A percentile compares a stretch with the other conserved stretches of the same genome.
Evolutionary conservation across 1,140 invertebrate species (phyloP).

Genomic region (Chrysomallon squamiferum): DNA sequence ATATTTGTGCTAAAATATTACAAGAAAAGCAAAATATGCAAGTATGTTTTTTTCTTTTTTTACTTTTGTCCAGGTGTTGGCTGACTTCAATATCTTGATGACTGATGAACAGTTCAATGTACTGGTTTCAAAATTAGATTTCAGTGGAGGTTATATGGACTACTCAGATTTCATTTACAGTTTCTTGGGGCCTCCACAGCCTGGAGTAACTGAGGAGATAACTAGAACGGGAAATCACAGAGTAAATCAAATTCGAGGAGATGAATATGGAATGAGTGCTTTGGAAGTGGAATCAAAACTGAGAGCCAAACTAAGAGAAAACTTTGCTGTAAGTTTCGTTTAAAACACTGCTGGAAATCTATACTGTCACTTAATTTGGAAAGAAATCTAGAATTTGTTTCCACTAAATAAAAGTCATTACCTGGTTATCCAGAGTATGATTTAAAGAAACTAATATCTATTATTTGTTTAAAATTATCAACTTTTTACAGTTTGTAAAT

Average conservation of each 20-base stretch:
- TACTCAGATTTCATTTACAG: constrained; percentile 54
- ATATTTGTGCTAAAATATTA: too few relatives aligned
- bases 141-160: constrained; percentile 49
- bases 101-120: constrained; percentile 54
- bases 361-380: too few relatives aligned
- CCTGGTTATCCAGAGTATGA: too few relatives aligned
- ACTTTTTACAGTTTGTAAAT: too few relatives aligned
- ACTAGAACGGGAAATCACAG: constrained; percentile 45
- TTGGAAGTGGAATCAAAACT: constrained; percentile 51
- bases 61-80: constrained; percentile 46
- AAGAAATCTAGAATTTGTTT: too few relatives aligned
- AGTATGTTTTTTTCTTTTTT: neutral
- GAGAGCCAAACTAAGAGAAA: constrained; percentile 54
- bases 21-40: too few relatives aligned
- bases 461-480: too few relatives aligned
- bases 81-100: constrained; percentile 47
- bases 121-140: constrained; percentile 46
- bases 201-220: constrained; percentile 32
- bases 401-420: too few relatives aligned
- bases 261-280: constrained; percentile 55
- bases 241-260: constrained; percentile 55
- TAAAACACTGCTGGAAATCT: too few relatives aligned
- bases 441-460: too few relatives aligned
- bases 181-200: constrained; percentile 48
- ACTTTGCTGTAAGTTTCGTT: constrained; percentile 60